Evolutionary conservation across 2,113 vertebrate species (phyloP), one percentile per base, ranked within the genome.

Genomic region (Hystrix brachyura): DNA sequence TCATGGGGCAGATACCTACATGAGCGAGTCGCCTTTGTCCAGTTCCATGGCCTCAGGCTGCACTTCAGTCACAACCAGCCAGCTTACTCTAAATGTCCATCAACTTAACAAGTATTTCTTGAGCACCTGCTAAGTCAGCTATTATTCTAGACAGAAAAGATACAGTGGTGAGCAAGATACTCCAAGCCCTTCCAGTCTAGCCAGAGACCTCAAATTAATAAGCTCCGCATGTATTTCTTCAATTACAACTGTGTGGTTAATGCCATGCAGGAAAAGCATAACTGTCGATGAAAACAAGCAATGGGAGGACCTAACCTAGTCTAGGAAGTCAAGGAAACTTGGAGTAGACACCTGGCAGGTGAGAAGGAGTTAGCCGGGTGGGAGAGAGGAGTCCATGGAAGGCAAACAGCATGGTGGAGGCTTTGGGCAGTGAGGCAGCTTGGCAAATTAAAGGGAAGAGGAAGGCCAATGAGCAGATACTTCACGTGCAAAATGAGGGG

Each of bases 171-270:
- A 87, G 43, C 29, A 59, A 64, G 32, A 78, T 3, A n/a, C 3
- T 67, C 64, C 51, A 21, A 55, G 69, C 9, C 23, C 79, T 27
- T 87, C 71, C 34, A 21, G 60, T 60, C 25, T 57, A 81, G 74
- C 53, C 83, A 87, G 46, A 93, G 65, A 87, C 87, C 60, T 82
- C 72, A 72, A 14, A 78, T 85, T 32, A 87, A 87, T 48, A 90
- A 87, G 10, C 67, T 38, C 72, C 2, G 18, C 11, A 38, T 53
- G 3, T 53, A 88, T 15, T 46, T 72, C n/a, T 59, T 92, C 71
- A 85, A 72, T 76, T 81, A 86, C 9, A 64, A 57, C 17, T 27
- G 46, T 55, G 34, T 59, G 80, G 69, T 46, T 79, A 46, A 48
- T 78, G 38, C 79, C 67, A 64, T 7, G 60, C 85, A 91, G 48